Percentiles rank a stretch among this genome's conserved stretches.
phyloP scores from a whole-genome alignment of 2,888 invertebrate species.

The Druceiella hillmani region DNA sequence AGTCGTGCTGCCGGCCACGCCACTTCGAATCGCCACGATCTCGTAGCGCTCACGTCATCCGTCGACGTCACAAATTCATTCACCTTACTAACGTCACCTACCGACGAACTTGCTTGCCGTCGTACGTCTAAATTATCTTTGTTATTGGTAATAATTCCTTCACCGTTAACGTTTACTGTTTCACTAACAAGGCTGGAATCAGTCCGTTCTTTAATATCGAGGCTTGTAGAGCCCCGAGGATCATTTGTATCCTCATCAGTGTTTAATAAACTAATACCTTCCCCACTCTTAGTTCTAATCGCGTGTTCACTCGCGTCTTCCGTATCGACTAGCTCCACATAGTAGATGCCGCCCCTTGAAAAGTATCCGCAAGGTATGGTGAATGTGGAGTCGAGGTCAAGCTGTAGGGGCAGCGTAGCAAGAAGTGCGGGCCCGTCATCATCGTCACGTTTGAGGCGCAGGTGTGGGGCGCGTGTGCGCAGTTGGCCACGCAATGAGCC shows the following conservation, averaged over 20 bases:
- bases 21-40: constrained; percentile 64
- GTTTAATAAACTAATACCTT: too few species aligned
- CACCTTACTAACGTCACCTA: too few species aligned
- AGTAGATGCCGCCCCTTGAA: constrained; percentile 62
- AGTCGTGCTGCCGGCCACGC: constrained; percentile 75
- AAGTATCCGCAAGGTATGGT: constrained; percentile 68
- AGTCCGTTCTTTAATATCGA: too few species aligned
- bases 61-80: too few species aligned
- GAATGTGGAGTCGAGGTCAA: constrained; percentile 47
- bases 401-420: constrained; percentile 45
- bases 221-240: too few species aligned
- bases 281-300: constrained; percentile 29
- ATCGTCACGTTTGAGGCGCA: constrained; percentile 47
- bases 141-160: constrained; percentile 22
- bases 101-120: too few species aligned
- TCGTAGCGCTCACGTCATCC: constrained; percentile 40
- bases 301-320: constrained; percentile 7
- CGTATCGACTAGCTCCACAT: constrained; percentile 40
- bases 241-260: too few species aligned
- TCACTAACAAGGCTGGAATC: constrained; percentile 4
- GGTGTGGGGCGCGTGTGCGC: constrained; percentile 35
- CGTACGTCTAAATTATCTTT: too few species aligned
- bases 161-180: constrained; percentile 31
- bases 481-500: constrained; percentile 57
- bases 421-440: constrained; percentile 40